phyloP scores from a whole-genome alignment of 2,888 invertebrate genomes.

The Lasioglossum malachurum region DNA sequence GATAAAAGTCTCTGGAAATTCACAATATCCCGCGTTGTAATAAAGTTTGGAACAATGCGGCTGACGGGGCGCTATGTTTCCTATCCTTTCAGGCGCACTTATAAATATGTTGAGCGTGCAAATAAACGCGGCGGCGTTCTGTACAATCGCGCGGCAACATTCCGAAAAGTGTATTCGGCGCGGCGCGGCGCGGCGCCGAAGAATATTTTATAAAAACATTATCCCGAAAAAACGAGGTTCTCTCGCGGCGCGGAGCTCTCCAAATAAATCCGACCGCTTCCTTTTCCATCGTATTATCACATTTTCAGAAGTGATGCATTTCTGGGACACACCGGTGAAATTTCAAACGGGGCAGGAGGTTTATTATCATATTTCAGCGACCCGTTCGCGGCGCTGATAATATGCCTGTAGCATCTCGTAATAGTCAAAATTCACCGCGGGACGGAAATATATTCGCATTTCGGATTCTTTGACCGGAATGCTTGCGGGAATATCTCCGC shows the following conservation, averaged over 20 bases:
- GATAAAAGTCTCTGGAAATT: neutral
- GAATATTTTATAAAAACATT: constrained; percentile 3
- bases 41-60: constrained; percentile 6
- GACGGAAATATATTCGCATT: neutral
- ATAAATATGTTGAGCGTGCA: constrained; percentile 7
- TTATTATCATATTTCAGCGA: constrained; percentile 5
- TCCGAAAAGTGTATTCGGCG: neutral
- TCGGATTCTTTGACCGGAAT: constrained; percentile 20
- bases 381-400: constrained; percentile 3
- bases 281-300: neutral
- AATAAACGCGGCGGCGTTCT: neutral
- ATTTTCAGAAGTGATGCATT: neutral
- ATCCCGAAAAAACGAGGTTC: neutral
- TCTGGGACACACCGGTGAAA: neutral
- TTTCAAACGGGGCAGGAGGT: neutral
- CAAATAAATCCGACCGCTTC: neutral
- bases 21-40: neutral
- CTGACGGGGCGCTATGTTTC: neutral
- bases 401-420: neutral
- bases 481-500: neutral
- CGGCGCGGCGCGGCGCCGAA: neutral
- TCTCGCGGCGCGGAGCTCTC: neutral
- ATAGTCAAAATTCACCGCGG: neutral
- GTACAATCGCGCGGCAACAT: neutral
- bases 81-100: constrained; percentile 2